Evolutionary conservation across 2,888 invertebrate species (phyloP), one percentile per base, ranked within the genome.

Genomic region (Autographa gamma): DNA sequence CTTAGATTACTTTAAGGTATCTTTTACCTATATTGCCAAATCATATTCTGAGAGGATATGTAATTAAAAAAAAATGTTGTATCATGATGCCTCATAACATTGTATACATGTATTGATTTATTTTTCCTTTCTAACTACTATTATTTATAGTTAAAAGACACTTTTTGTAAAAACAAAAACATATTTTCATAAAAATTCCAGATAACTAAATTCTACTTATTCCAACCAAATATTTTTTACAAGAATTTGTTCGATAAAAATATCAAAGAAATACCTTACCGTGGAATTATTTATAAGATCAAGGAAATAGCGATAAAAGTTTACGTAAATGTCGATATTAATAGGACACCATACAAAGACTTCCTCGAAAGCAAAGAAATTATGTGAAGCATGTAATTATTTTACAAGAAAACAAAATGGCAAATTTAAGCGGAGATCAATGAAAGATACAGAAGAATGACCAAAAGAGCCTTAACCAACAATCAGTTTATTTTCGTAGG

Each of bases 281-380:
- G 18, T 54, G 18, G 54, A 54, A 54, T 54, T 7, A 54, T 54
- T 48, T 48, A 56, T 18, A 48, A 48, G 48, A 56, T 56, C 25
- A 56, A 19, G 25, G 54, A 56, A 25, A 56, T 56, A 19, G 13
- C 25, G 19, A 19, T 56, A 56, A 56, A n/a, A 48, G n/a, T n/a
- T 48, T n/a, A 48, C 48, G 48, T 48, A 48, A 56, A 56, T 19
- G 54, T 56, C 54, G 54, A 56, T 56, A 56, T 25, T 56, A 56
- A 56, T 56, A 25, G 54, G n/a, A 48, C n/a, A 13, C 54, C 25
- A 56, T 56, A 56, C 25, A 56, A 13, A 25, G 54, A 56, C 54
- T 56, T 56, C 54, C 54, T 56, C 9, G 19, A 56, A 56, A 56
- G 25, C 25, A 25, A 56, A 56, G 54, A 25, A 56, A 56, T 56